Evolutionary conservation across 2,888 invertebrate species (phyloP), one percentile per base, ranked within the genome.

Genomic region (Macrosiphum euphorbiae): DNA sequence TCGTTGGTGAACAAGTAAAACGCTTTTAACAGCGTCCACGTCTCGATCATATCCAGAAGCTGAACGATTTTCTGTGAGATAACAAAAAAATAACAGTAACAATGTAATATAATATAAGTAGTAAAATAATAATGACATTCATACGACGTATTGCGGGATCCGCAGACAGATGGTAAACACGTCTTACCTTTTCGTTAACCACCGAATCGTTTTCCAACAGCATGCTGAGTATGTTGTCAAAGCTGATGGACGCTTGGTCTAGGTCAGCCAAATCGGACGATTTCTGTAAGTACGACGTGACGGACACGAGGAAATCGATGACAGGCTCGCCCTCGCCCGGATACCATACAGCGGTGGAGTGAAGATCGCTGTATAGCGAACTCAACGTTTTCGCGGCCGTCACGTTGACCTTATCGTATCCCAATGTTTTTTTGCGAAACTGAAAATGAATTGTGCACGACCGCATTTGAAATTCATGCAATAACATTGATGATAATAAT

Each of bases 271-370:
- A 85, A 95, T 96, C 95, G 95, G 96, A 94, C 95, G 96, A 95
- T 95, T 95, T 95, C 94, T 96, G 96, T 87, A 96, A 96, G 95
- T 97, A 97, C 88, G 96, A 95, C 94, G 97, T 96, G 95, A 97
- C 97, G 94, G 97, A 96, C 35, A 96, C 95, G 2, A 97, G 96
- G 93, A 97, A 96, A 88, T 96, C 96, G 28, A 97, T 95, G 1
- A 97, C 96, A 41, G 97, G 96, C 94, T 97, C 97, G 0, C 97
- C 97, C 95, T 97, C 97, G 0, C 97, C 97, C 0, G 97, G 97
- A 95, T 96, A 96, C 85, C 97, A 96, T 96, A 95, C 20, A 96
- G 96, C 55, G 96, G 96, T 90, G 16, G 41, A 50, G 10, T 50
- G 86, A 52, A 78, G 58, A n/a, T 78, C 55, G 0, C 96, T 96